Evolutionary conservation across 1,140 invertebrate species (phyloP), one percentile per base, ranked within the genome.

Genomic region (Rhagoletis zephyria): DNA sequence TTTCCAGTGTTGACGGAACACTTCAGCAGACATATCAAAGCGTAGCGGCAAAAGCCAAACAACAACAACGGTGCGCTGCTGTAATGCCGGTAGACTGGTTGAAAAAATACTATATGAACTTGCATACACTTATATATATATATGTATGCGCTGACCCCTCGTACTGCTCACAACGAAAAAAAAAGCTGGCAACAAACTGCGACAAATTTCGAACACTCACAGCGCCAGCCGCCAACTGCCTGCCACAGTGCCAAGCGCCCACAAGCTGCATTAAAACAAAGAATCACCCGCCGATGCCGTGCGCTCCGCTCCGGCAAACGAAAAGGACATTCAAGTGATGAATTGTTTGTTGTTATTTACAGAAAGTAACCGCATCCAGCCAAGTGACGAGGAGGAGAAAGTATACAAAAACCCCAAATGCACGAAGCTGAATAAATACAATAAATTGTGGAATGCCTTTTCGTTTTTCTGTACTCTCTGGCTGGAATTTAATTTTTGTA

Each of bases 301-400:
- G 64, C 6, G 3, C 48, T 63, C 45, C n/a, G 61, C 48, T 74
- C 45, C 30, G 48, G 48, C 60, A 61, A 61, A 77, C 59, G 42
- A 88, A 86, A 88, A 88, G 85, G 85, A 88, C 85, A 88, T 88
- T 88, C 85, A 86, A 88, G 87, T 88, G 87, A 88, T 88, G 87
- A 88, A 88, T 88, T 88, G 87, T 88, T 88, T 88, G 87, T 88
- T 88, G 74, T 81, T 81, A 81, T 81, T 81, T 81, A 30, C 48
- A 81, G 74, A 56, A 81, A 51, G 74, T 30, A 81, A 81, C 48
- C 74, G 48, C 74, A 81, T n/a, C 5, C 14, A 51, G 45, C 48
- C 16, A 81, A 51, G 74, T 56, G 74, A n/a, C 5, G 45, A 9
- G 48, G 42, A 30, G 30, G 74, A 30, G 48, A 30, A 56, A 56